Evolutionary conservation across 2,797 vertebrate genomes (phyloP).

Genomic region (Melanotaenia maccullochi): DNA sequence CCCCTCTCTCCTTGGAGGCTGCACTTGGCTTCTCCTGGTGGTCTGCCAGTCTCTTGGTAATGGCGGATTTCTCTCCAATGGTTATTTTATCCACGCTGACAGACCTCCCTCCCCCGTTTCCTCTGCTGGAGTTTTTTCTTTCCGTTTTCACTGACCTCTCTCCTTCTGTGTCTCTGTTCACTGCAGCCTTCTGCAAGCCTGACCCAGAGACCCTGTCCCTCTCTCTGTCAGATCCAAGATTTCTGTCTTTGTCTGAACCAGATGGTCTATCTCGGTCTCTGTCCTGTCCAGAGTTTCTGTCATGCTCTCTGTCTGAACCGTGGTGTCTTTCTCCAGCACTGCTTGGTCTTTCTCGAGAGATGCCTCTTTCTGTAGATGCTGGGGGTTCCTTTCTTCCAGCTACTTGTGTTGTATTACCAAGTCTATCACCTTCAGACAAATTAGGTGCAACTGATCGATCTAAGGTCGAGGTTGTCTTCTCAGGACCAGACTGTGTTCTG

Average conservation of each 20-base stretch:
- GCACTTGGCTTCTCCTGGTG: constrained; percentile 62
- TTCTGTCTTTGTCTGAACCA: constrained; percentile 36
- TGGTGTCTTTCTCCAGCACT: constrained; percentile 58
- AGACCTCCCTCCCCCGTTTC: constrained; percentile 55
- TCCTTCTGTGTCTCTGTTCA: constrained; percentile 46
- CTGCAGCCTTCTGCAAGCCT: constrained; percentile 46
- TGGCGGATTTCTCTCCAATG: constrained; percentile 70
- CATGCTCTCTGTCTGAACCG: constrained; percentile 60
- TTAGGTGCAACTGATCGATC: constrained; percentile 47
- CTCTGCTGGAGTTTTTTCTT: constrained; percentile 49
- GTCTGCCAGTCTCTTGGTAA: constrained; percentile 48
- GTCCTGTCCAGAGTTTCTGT: constrained; percentile 42
- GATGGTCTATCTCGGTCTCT: constrained; percentile 51
- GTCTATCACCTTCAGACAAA: constrained; percentile 51
- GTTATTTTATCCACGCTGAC: constrained; percentile 79
- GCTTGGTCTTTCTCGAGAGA: constrained; percentile 58
- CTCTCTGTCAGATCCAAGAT: constrained; percentile 61
- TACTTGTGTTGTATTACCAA: constrained; percentile 72
- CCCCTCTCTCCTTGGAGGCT: constrained; percentile 62
- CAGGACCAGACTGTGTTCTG: constrained; percentile 33
- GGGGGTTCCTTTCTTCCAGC: constrained; percentile 61
- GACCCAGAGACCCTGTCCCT: constrained; percentile 39
- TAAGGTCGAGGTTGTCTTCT: constrained; percentile 51
- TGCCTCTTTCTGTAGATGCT: constrained; percentile 54
- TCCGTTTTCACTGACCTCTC: constrained; percentile 52